Base-by-base conservation (phyloP, 2,797 vertebrate species). In the Halcyon chelicuti region DNA sequence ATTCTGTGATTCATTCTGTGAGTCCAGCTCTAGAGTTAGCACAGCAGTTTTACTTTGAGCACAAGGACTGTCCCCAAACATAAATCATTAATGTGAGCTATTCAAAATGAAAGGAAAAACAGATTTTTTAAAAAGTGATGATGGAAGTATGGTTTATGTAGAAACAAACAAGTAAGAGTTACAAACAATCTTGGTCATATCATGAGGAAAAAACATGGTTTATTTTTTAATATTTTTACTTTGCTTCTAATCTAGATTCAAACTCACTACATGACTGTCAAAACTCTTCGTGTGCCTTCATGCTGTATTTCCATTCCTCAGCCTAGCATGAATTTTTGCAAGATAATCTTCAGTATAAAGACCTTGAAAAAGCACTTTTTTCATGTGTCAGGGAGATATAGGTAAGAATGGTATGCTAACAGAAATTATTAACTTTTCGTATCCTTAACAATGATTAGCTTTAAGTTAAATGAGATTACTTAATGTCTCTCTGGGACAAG, bases 381-480 rank as follows among this genome's bases (percentile, higher is more conserved):
- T 44, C n/a, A 68, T 80, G 79, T 77, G 71, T 26, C 57, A 81
- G 44, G 46, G 12, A 91, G 88, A 68, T 72, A 58, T 2, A 85
- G 33, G 68, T 83, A 86, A 93, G 72, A 3, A n/a, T 39, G 23
- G 25, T 71, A 86, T 52, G 91, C 65, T 61, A 88, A 57, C 61
- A 93, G 63, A 94, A 88, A 44, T 35, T 78, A 67, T 86, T 95
- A 90, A 80, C 68, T 86, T 88, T 74, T 61, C 84, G 28, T 62
- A 76, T 62, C 40, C 80, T 82, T 95, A 90, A 92, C 60, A 55
- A 49, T 86, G 84, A 79, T 96, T 91, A 96, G 47, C 47, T 94
- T 61, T 79, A 79, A 94, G 47, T 71, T 84, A 94, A 96, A 73
- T 89, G 83, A 84, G 86, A 95, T 75, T 40, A 86, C 47, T 93